Conservation (phyloP, 2,888 invertebrate genomes). For the Epirrhoe tristata region DNA sequence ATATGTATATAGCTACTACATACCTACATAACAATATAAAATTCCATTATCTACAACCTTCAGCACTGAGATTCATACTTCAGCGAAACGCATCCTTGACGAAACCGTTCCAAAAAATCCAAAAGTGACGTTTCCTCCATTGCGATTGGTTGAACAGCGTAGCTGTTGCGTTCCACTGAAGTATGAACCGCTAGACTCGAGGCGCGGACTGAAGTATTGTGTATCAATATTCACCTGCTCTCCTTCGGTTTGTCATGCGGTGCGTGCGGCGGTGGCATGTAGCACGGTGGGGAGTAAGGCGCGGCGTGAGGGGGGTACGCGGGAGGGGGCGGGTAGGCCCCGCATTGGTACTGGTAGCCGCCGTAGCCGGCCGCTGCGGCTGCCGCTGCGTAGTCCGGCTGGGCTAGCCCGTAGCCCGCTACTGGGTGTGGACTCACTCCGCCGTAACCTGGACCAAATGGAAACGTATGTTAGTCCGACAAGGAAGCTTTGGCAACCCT, state of each 20-base stretch:
- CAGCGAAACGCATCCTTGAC: too few relatives aligned
- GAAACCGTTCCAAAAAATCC: too few relatives aligned
- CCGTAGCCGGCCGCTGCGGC: conserved; percentile 88
- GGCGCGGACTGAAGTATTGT: not conserved
- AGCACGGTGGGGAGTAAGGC: conserved; percentile 93
- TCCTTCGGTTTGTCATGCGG: conserved; percentile 93
- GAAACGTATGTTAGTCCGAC: not conserved
- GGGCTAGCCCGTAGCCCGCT: conserved; percentile 91
- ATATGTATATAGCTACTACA: too few relatives aligned
- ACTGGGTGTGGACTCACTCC: conserved; percentile 93
- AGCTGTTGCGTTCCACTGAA: not conserved
- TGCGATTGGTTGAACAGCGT: too few relatives aligned
- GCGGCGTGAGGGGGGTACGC: conserved; percentile 89
- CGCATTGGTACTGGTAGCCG: conserved; percentile 85
- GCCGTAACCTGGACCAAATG: conserved; percentile 88
- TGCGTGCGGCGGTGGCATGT: conserved; percentile 95
- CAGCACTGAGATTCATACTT: too few relatives aligned
- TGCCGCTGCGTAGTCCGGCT: conserved; percentile 92
- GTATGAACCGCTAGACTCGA: too few relatives aligned
- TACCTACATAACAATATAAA: too few relatives aligned
- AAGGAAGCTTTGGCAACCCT: too few relatives aligned
- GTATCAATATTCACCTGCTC: conserved; percentile 86
- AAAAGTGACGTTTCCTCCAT: too few relatives aligned
- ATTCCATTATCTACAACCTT: too few relatives aligned
- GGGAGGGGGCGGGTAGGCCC: conserved; percentile 86